Conservation (phyloP, 64 coral and sea anemone species). For the Porites lutea region DNA sequence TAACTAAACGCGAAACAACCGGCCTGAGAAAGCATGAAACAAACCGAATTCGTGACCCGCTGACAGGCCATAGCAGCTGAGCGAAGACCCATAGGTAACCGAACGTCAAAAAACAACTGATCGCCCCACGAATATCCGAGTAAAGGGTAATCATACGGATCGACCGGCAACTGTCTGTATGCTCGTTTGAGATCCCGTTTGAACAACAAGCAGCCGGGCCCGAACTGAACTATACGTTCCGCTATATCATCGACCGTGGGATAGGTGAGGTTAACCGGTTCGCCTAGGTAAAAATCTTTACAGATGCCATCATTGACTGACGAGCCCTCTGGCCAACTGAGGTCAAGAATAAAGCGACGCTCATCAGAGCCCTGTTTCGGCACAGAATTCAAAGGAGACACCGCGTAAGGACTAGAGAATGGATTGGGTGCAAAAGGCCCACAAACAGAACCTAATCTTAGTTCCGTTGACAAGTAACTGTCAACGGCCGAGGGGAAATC, state of each 20-base stretch:
- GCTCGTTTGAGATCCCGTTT: not conserved
- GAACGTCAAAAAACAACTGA: slow-evolving; percentile 9
- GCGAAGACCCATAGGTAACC: slow-evolving; percentile 27
- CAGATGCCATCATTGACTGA: not conserved
- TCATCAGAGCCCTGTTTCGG: too few species aligned
- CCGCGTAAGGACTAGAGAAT: too few species aligned
- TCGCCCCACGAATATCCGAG: slow-evolving; percentile 6
- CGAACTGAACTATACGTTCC: not conserved
- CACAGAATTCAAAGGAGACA: too few species aligned
- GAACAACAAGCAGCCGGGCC: not conserved
- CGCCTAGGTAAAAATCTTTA: not conserved
- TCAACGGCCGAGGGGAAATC: too few species aligned
- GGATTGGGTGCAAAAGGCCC: too few species aligned
- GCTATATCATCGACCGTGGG: not conserved
- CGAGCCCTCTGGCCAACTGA: too few species aligned
- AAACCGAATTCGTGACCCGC: not conserved
- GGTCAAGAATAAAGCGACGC: too few species aligned
- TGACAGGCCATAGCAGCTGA: slow-evolving; percentile 41
- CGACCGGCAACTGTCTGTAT: slow-evolving; percentile 9
- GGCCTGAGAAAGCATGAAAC: not conserved
- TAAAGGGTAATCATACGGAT: slow-evolving; percentile 14
- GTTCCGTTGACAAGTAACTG: too few species aligned
- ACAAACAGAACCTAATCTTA: too few species aligned
- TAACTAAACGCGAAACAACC: not conserved
- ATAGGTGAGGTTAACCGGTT: not conserved